A percentile compares a stretch with the other conserved stretches of the same genome.
phyloP scores from a whole-genome alignment of 1,140 invertebrate genomes.

The Tribolium castaneum region DNA sequence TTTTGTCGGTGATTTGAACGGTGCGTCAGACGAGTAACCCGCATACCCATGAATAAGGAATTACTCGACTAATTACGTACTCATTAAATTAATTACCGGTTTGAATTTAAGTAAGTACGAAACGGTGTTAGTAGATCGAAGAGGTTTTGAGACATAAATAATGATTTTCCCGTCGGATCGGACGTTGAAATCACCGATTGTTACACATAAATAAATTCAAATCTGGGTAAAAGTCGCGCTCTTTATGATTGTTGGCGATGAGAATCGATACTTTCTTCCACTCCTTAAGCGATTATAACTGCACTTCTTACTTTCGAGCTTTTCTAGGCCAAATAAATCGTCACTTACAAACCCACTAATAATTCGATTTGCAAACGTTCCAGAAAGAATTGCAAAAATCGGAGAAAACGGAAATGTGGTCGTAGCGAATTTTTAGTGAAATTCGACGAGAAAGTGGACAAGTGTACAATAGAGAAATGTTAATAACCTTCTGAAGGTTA shows the following conservation, averaged over 20 bases:
- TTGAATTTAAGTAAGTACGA: not conserved
- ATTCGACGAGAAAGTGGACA: constrained; percentile 2
- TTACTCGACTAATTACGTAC: constrained; percentile 1
- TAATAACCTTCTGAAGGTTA: constrained; percentile 38
- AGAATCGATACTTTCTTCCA: constrained; percentile 27
- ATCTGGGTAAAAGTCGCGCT: not conserved
- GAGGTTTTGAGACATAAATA: not conserved
- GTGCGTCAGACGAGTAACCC: constrained; percentile 36
- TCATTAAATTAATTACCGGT: constrained; percentile 2
- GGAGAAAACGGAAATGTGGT: not conserved
- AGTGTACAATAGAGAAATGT: constrained; percentile 24
- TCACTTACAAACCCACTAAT: not conserved
- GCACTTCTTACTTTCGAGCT: constrained; percentile 27
- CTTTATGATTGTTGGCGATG: not conserved
- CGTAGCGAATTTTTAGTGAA: not conserved
- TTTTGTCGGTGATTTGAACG: constrained; percentile 17
- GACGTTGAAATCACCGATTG: not conserved
- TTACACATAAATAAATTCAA: not conserved
- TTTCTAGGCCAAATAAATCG: constrained; percentile 20
- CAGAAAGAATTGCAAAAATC: not conserved
- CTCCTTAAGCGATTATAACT: constrained; percentile 13
- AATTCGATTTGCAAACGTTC: not conserved
- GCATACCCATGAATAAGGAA: not conserved
- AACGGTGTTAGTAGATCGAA: constrained; percentile 14
- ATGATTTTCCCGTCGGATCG: not conserved